Evolutionary conservation across 2,113 vertebrate species (phyloP).

Genomic region (Agapornis roseicollis): DNA sequence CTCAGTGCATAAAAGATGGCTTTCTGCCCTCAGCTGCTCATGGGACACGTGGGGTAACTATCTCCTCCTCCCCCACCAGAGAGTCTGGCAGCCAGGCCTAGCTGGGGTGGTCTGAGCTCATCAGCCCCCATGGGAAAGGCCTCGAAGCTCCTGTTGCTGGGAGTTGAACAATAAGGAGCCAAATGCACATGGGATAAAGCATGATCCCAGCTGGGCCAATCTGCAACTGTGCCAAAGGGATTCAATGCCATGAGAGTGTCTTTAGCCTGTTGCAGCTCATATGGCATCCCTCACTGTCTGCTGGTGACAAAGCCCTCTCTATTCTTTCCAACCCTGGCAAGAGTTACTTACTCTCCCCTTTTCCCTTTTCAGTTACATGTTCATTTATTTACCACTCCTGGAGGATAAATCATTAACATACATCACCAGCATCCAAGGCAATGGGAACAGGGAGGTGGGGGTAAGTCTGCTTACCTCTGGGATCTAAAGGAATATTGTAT

Average conservation of each 20-base stretch:
- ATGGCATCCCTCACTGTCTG: slow-evolving; percentile 42
- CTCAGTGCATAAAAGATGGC: background rate
- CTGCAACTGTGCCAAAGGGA: background rate
- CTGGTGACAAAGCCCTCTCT: slow-evolving; percentile 18
- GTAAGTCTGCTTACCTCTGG: slow-evolving; percentile 92
- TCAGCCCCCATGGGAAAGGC: slow-evolving; percentile 44
- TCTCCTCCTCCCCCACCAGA: background rate
- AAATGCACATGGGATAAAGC: background rate
- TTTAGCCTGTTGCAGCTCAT: slow-evolving; percentile 3
- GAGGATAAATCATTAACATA: slow-evolving; percentile 10
- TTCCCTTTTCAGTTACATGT: background rate
- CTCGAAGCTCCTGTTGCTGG: slow-evolving; percentile 24
- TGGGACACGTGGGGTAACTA: background rate
- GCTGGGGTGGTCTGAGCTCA: background rate
- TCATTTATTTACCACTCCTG: slow-evolving; percentile 34
- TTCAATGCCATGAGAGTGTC: background rate
- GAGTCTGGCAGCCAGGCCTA: background rate
- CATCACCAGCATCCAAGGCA: background rate
- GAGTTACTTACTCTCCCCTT: background rate
- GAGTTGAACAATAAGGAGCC: slow-evolving; percentile 28
- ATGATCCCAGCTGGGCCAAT: slow-evolving; percentile 25
- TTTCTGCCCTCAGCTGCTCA: slow-evolving; percentile 21
- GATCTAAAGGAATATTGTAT: slow-evolving; percentile 99
- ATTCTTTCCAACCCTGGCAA: background rate
- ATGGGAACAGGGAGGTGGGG: background rate